Base-by-base conservation (phyloP, 2,113 vertebrate species). In the Hemicordylus capensis region DNA sequence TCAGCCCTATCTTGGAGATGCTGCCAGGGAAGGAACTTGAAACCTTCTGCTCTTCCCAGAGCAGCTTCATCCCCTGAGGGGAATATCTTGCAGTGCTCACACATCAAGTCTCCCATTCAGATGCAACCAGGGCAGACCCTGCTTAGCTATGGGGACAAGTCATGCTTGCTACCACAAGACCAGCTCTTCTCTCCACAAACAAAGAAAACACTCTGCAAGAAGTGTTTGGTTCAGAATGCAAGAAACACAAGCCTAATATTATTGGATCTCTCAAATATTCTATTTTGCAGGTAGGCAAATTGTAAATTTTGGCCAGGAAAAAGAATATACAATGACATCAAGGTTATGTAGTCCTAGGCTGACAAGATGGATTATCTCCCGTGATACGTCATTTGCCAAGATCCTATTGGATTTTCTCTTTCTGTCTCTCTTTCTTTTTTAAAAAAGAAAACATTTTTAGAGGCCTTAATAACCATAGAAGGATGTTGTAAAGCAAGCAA, bases 241-340 rank as follows among this genome's bases (percentile, higher is more conserved):
- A n/a, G n/a, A n/a, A 44, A 26, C 19, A 34, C 74, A 81, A 39
- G 64, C 76, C 59, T 76, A 70, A 56, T 19, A 39, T n/a, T n/a
- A n/a, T 12, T 72, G 24, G 70, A 75, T 56, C 26, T 7, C 15
- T 67, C 19, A 64, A 56, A 14, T 51, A 85, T 80, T 89, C 90
- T 39, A 44, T 76, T 74, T 76, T 80, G 61, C 80, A 78, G 56
- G 58, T 80, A 80, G 86, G 90, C 46, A 86, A 93, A 87, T 4
- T 26, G 91, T 86, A 94, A 91, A 91, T 95, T 83, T 93, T 94
- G 92, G 82, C 86, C 46, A 76, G 91, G 92, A 78, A 92, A 93
- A 90, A 64, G 94, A 95, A 95, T 93, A 89, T 90, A 91, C 31
- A 63, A 89, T 92, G 95, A 93, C 95, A 95, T 95, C 95, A 96